A percentile compares a stretch with the other conserved stretches of the same genome.
phyloP scores from a whole-genome alignment of 1,140 invertebrate genomes.

The Drosophila baimaii region DNA sequence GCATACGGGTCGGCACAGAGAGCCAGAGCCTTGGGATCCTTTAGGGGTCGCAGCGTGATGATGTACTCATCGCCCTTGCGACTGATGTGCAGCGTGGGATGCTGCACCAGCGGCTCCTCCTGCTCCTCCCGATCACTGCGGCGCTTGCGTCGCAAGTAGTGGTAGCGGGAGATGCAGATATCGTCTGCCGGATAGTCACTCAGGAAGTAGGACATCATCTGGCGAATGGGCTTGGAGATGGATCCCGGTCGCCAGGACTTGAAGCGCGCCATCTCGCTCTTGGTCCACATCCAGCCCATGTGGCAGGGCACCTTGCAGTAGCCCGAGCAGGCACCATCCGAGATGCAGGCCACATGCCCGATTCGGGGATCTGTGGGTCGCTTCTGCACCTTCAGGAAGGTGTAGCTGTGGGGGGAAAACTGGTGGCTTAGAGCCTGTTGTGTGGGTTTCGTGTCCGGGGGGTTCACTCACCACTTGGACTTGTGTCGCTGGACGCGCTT shows the following conservation, averaged over 20 bases:
- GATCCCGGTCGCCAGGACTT: constrained; percentile 72
- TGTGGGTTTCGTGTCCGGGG: too few relatives aligned
- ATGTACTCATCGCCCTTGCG: constrained; percentile 72
- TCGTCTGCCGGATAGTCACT: constrained; percentile 65
- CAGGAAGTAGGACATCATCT: constrained; percentile 76
- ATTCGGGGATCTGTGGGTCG: neutral
- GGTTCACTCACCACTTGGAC: constrained; percentile 41
- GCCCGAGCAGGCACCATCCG: constrained; percentile 38
- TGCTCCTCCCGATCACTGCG: neutral
- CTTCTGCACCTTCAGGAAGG: constrained; percentile 13
- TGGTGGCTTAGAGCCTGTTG: too few relatives aligned
- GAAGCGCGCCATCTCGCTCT: constrained; percentile 56
- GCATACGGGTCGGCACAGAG: constrained; percentile 71
- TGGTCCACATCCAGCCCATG: constrained; percentile 82
- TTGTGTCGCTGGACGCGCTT: neutral
- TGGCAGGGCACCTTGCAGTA: constrained; percentile 61
- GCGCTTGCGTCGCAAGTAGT: constrained; percentile 5
- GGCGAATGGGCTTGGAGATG: constrained; percentile 70
- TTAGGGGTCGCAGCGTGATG: constrained; percentile 74
- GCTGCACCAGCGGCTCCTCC: constrained; percentile 58
- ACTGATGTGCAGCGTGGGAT: constrained; percentile 75
- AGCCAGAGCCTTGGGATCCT: constrained; percentile 55
- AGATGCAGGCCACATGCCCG: constrained; percentile 31
- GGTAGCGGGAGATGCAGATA: constrained; percentile 54
- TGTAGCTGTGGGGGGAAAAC: constrained; percentile 7